These are phyloP conservation scores for Uromys caudimaculatus DNA, from an alignment of 2,797 vertebrate genomes.

Conservation along the genomic window DNA sequence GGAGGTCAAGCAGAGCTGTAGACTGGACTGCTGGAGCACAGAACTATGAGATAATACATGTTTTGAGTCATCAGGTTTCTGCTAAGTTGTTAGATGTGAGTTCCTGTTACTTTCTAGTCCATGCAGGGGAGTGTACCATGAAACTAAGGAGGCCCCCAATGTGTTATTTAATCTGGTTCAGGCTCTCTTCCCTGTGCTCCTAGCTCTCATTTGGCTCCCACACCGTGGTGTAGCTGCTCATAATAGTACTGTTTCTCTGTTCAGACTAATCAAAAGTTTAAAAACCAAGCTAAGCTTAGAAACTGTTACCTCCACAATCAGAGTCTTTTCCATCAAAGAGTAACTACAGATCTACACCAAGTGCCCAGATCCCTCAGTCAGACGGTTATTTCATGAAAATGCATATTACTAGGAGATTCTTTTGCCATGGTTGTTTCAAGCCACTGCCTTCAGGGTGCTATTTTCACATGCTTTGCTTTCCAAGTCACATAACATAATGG, in stretches of 20 bases:
- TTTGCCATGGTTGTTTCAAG: not conserved
- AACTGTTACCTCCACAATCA: slow-evolving; percentile 52
- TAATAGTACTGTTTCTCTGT: slow-evolving; percentile 61
- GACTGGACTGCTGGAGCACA: not conserved
- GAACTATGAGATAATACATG: not conserved
- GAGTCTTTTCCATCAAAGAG: slow-evolving; percentile 75
- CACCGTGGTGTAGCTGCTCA: slow-evolving; percentile 46
- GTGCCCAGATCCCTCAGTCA: not conserved
- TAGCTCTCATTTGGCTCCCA: not conserved
- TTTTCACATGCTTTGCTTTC: not conserved
- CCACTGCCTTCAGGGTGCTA: not conserved
- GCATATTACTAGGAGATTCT: not conserved
- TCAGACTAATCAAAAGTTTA: slow-evolving; percentile 23
- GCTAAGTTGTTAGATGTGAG: not conserved
- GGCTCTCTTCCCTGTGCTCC: not conserved
- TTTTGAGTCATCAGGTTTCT: not conserved
- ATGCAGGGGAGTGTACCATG: not conserved
- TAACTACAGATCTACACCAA: slow-evolving; percentile 11
- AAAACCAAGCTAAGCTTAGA: slow-evolving; percentile 67
- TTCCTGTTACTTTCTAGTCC: not conserved
- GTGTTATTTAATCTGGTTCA: not conserved
- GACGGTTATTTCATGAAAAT: slow-evolving; percentile 18
- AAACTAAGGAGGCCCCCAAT: not conserved
- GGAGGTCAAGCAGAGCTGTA: not conserved
- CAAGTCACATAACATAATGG: not conserved